Evolutionary conservation across 2,888 invertebrate genomes (phyloP), one percentile per base, ranked within the genome.

Genomic region (Aproaerema taeniolella): DNA sequence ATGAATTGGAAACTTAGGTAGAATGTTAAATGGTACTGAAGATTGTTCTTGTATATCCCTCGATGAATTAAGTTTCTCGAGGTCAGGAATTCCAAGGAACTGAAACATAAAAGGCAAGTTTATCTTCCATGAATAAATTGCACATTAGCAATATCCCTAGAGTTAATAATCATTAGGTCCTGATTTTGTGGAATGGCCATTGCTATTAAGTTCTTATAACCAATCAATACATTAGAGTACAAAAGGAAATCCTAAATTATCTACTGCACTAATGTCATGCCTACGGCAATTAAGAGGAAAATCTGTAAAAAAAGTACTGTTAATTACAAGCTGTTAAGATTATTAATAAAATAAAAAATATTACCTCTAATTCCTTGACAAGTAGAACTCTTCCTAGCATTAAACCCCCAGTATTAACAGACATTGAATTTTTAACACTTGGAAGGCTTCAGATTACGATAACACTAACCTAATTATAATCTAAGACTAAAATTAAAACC

Each of bases 401-500:
- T 78, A 73, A 80, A 79, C 77, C 83, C 81, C 80, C 78, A 77
- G 80, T 72, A 74, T 77, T 68, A 62, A 55, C 52, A 65, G 67
- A 76, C 76, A 79, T 76, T 72, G 83, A 83, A 85, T 82, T 80
- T 39, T 68, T 72, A 82, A 78, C 73, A 81, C 82, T 76, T 73
- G 78, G 80, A 85, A 86, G 85, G 86, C 86, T 85, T 85, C 86
- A 83, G 86, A 85, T 81, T 76, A 82, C 81, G 71, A 74, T 85
- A 83, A 85, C 82, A 85, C 85, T 85, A 85, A 77, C 83, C 83
- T 83, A 85, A 76, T 71, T 64, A 79, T 69, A 67, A 70, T 66
- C 80, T 85, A 83, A 65, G 70, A 62, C 65, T 67, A 69, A 66
- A n/a, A 68, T 79, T 82, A 86, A 74, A 82, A 82, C 63, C 85